Conservation (phyloP, 2,797 vertebrate genomes). For the Sebastiscus tertius region DNA sequence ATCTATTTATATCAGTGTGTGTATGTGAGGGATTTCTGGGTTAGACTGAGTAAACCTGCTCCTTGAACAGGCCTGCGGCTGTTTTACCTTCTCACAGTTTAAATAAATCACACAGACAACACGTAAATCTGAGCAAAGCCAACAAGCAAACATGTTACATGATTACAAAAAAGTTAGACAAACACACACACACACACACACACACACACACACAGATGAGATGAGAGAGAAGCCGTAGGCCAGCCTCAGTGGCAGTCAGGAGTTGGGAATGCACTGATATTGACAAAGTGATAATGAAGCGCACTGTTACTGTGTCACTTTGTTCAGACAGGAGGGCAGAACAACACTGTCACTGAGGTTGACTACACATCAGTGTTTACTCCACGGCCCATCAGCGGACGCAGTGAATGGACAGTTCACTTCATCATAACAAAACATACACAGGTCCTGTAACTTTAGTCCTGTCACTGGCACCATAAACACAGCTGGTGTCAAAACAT, state of each 20-base stretch:
- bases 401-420: background rate
- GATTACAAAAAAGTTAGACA: background rate
- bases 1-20: background rate
- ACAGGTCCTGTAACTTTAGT: background rate
- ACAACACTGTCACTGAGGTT: conserved; percentile 15
- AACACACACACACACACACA: background rate
- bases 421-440: background rate
- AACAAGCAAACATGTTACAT: background rate
- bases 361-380: conserved; percentile 14
- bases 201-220: background rate
- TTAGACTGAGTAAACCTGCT: background rate
- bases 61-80: background rate
- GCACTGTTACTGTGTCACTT: conserved; percentile 11
- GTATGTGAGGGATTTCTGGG: background rate
- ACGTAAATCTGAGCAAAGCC: conserved; percentile 1
- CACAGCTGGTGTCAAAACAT: background rate
- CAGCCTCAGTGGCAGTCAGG: background rate
- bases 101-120: conserved; percentile 10
- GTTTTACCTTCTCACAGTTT: background rate
- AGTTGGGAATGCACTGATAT: conserved; percentile 21
- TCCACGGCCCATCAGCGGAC: background rate
- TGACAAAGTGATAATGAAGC: conserved; percentile 55
- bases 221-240: background rate
- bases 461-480: background rate
- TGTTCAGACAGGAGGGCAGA: conserved; percentile 16